Percentiles rank a stretch among this genome's conserved stretches.
Evolutionary conservation across 2,888 invertebrate genomes (phyloP).

Genomic region (Eulithis prunata): DNA sequence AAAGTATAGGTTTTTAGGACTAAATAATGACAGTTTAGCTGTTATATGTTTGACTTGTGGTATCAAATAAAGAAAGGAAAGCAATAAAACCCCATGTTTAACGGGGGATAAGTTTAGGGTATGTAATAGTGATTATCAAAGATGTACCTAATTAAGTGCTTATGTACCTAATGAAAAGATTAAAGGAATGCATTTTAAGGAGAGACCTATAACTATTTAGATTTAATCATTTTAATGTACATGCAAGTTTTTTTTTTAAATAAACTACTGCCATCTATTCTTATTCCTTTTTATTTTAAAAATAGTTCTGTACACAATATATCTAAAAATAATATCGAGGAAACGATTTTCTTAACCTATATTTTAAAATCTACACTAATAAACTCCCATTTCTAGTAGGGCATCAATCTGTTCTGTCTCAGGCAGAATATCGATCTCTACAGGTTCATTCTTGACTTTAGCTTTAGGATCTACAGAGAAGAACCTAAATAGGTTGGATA

Average conservation of each 20-base stretch:
- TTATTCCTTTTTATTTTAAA: slow-evolving; percentile 8
- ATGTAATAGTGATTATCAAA: too few species aligned
- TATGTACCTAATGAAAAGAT: too few species aligned
- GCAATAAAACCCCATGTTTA: too few species aligned
- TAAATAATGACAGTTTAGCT: too few species aligned
- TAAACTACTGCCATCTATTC: slow-evolving; percentile 11
- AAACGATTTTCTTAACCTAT: slow-evolving; percentile 16
- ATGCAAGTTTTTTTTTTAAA: slow-evolving; percentile 7
- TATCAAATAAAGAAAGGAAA: too few species aligned
- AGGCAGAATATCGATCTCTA: slow-evolving; percentile 75
- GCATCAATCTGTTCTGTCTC: slow-evolving; percentile 80
- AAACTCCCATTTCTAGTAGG: slow-evolving; percentile 72
- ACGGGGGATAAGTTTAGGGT: too few species aligned
- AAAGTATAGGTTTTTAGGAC: too few species aligned
- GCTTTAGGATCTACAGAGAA: slow-evolving; percentile 67
- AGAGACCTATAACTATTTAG: too few species aligned
- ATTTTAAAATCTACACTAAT: slow-evolving; percentile 44
- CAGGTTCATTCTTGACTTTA: slow-evolving; percentile 61
- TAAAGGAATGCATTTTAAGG: too few species aligned
- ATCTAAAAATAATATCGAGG: slow-evolving; percentile 13
- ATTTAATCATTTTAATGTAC: too few species aligned
- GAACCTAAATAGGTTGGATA: slow-evolving; percentile 83
- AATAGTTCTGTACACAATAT: slow-evolving; percentile 14
- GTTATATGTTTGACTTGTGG: too few species aligned
- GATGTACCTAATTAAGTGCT: too few species aligned